phyloP scores from a whole-genome alignment of 2,888 invertebrate genomes.

The Heliconius aoede region DNA sequence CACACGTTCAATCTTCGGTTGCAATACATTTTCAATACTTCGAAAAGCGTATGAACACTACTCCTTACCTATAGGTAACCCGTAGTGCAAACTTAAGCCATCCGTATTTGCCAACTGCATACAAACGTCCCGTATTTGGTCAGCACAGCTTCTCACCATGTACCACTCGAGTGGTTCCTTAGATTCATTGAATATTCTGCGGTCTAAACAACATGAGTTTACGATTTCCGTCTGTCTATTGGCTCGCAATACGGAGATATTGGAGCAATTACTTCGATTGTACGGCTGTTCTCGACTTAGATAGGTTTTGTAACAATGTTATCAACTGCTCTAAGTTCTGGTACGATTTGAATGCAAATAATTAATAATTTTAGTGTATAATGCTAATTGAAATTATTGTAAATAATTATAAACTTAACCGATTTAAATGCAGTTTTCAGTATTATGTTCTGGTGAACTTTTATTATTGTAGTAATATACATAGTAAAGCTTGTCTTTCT shows the following conservation, averaged over 20 bases:
- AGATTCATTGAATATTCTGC: slow-evolving; percentile 35
- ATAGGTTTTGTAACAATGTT: slow-evolving; percentile 3
- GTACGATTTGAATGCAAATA: not conserved
- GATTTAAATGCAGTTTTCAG: too few relatives aligned
- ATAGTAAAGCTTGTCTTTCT: too few relatives aligned
- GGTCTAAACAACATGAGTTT: slow-evolving; percentile 27
- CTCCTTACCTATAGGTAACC: slow-evolving; percentile 28
- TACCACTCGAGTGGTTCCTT: slow-evolving; percentile 34
- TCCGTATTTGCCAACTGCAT: slow-evolving; percentile 36
- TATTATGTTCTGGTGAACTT: too few relatives aligned
- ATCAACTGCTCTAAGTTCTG: not conserved
- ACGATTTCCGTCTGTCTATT: slow-evolving; percentile 29
- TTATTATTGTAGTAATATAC: too few relatives aligned
- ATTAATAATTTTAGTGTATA: not conserved
- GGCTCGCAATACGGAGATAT: slow-evolving; percentile 4
- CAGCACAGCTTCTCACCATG: slow-evolving; percentile 37
- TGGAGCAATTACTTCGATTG: slow-evolving; percentile 12
- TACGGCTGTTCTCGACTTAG: slow-evolving; percentile 7
- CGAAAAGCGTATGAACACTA: slow-evolving; percentile 19
- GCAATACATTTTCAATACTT: not conserved
- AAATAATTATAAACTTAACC: too few relatives aligned
- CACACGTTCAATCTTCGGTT: not conserved
- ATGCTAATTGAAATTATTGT: too few relatives aligned
- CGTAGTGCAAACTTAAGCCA: slow-evolving; percentile 30
- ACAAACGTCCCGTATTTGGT: slow-evolving; percentile 41